Evolutionary conservation across 2,113 vertebrate genomes (phyloP).

Genomic region (Lampris incognitus): DNA sequence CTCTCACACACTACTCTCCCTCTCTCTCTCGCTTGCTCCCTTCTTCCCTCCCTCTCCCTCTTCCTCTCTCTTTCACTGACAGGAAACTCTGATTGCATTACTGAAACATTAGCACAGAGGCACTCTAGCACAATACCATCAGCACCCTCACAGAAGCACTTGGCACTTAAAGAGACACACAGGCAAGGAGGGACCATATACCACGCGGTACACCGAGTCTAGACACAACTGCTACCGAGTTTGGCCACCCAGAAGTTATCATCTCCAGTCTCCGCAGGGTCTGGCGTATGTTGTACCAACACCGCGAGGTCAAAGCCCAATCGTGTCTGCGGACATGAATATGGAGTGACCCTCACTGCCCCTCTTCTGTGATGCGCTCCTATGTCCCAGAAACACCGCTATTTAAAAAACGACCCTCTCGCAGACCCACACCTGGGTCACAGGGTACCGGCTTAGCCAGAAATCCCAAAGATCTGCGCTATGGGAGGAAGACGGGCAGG

Average conservation of each 20-base stretch:
- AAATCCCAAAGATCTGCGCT: slow-evolving; percentile 69
- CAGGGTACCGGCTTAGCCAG: slow-evolving; percentile 61
- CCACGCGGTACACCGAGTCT: background rate
- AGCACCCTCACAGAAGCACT: slow-evolving; percentile 67
- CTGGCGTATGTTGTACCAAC: background rate
- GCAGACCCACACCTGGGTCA: slow-evolving; percentile 59
- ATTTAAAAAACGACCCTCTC: slow-evolving; percentile 67
- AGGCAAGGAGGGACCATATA: background rate
- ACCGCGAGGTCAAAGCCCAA: slow-evolving; percentile 28
- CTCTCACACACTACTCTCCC: slow-evolving; percentile 17
- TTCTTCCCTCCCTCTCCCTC: slow-evolving; percentile 12
- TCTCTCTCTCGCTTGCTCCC: slow-evolving; percentile 32
- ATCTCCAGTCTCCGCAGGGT: background rate
- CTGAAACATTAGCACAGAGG: slow-evolving; percentile 73
- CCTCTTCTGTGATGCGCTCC: slow-evolving; percentile 18
- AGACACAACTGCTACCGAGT: slow-evolving; percentile 9
- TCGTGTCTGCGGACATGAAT: slow-evolving; percentile 15
- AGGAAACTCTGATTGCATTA: slow-evolving; percentile 81
- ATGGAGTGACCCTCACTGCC: slow-evolving; percentile 22
- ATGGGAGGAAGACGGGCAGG: slow-evolving; percentile 52
- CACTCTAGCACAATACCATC: slow-evolving; percentile 68
- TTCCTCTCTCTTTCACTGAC: slow-evolving; percentile 42
- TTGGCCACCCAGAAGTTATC: background rate
- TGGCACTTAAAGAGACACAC: slow-evolving; percentile 74
- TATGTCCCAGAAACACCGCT: slow-evolving; percentile 57